A percentile compares a stretch with the other conserved stretches of the same genome.
phyloP scores from a whole-genome alignment of 2,888 invertebrate genomes.

The Cremastinae sp. region DNA sequence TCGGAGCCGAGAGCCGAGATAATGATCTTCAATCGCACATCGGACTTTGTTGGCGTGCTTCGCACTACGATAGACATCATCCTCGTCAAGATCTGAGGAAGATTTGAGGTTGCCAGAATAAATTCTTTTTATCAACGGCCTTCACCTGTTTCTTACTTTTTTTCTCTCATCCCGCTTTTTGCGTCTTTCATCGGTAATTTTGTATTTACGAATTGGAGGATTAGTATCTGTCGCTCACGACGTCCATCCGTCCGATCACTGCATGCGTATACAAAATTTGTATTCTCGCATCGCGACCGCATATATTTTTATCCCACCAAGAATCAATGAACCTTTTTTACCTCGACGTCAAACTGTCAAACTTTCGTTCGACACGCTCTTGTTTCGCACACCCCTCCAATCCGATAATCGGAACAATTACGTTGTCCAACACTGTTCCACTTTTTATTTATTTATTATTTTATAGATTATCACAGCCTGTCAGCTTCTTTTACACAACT shows the following conservation, averaged over 20 bases:
- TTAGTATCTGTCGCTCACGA: slow-evolving; percentile 21
- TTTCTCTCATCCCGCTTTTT: slow-evolving; percentile 21
- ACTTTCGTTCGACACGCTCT: not conserved
- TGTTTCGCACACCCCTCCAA: not conserved
- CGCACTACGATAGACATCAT: slow-evolving; percentile 45
- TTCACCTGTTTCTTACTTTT: not conserved
- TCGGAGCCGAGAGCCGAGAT: slow-evolving; percentile 39
- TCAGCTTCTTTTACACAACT: not conserved
- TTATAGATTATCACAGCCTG: not conserved
- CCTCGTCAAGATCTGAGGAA: slow-evolving; percentile 54
- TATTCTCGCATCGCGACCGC: slow-evolving; percentile 34
- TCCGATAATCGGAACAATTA: no score
- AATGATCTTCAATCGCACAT: slow-evolving; percentile 53
- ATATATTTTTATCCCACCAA: slow-evolving; percentile 39
- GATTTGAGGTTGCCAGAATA: slow-evolving; percentile 34
- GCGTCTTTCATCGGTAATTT: slow-evolving; percentile 25
- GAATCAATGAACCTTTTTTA: slow-evolving; percentile 46
- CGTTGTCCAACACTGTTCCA: not conserved
- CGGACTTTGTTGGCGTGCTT: slow-evolving; percentile 30
- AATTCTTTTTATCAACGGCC: slow-evolving; percentile 14
- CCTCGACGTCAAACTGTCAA: slow-evolving; percentile 6
- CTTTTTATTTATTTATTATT: not conserved
- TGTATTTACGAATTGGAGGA: slow-evolving; percentile 19
- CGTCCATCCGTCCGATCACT: not conserved
- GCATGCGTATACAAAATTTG: slow-evolving; percentile 7